Base-by-base conservation (phyloP, 2,113 vertebrate species). In the Cyprinodon tularosa region DNA sequence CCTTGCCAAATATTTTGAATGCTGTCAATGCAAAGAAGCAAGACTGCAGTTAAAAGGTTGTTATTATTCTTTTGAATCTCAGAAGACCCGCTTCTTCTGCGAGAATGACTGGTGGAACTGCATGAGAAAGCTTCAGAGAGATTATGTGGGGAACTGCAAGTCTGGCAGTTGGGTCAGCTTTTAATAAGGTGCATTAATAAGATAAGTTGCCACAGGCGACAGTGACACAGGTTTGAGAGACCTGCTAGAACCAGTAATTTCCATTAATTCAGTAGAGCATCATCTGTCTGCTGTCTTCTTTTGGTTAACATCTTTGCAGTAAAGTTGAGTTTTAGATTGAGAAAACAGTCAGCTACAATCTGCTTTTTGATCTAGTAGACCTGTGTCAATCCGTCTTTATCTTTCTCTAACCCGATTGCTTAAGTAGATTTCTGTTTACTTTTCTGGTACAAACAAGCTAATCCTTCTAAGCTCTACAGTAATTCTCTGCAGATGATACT, bases 1-100 rank as follows among this genome's bases (percentile, higher is more conserved):
- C 84, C 68, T 60, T 68, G 79, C 61, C 84, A 86, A 87, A 89
- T 86, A 84, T 85, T 90, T 87, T 86, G 71, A 88, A 89, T 72
- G 77, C 72, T 89, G 86, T 86, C 88, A 87, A 65, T 70, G 82
- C 66, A 75, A 66, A 76, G 74, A 66, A 64, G 71, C 73, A 84
- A 82, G 81, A 80, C 50, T 82, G n/a, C 57, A 37, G 78, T 77
- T 47, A 77, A 86, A 68, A 71, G 71, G 62, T 48, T 74, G 59
- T 39, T 44, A 77, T 83, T 76, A 29, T 48, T 83, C 29, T 69
- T 74, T 53, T 77, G 42, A 42, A 64, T 72, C 71, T 73, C 64
- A 76, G 48, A 29, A 66, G 68, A 45, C 40, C 67, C 37, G 7
- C 63, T 81, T 76, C 62, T 29, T 14, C 29, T 66, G 82, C 68